phyloP scores from a whole-genome alignment of 2,888 invertebrate genomes.

The Salticus scenicus region DNA sequence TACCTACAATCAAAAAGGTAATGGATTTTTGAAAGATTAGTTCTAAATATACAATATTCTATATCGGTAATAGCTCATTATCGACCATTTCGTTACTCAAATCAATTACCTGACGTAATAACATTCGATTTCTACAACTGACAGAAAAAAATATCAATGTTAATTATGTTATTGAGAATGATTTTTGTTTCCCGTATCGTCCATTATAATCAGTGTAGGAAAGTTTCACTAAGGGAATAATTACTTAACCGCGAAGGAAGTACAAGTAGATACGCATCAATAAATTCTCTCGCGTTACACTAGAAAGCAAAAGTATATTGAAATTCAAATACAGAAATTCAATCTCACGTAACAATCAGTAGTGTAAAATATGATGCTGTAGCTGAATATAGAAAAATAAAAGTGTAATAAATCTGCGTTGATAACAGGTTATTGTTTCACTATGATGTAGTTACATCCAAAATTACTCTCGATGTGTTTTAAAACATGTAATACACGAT shows the following conservation, averaged over 20 bases:
- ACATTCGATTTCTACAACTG: not conserved
- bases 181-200: not conserved
- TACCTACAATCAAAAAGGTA: not conserved
- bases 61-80: not conserved
- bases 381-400: not conserved
- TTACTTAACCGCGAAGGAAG: not conserved
- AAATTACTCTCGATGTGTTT: no score
- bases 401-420: not conserved
- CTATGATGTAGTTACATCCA: no score
- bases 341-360: no score
- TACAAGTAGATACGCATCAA: not conserved
- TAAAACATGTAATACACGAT: not conserved
- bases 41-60: not conserved
- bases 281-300: not conserved
- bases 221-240: not conserved
- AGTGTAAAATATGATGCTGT: no score
- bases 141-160: slow-evolving; percentile 28
- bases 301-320: no score
- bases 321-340: no score
- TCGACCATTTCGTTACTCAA: not conserved
- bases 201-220: not conserved
- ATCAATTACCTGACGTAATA: slow-evolving; percentile 5
- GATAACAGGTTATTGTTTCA: no score
- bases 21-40: not conserved
- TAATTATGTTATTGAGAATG: slow-evolving; percentile 28